Base-by-base conservation (phyloP, 2,113 vertebrate genomes). In the Alexandromys fortis region DNA sequence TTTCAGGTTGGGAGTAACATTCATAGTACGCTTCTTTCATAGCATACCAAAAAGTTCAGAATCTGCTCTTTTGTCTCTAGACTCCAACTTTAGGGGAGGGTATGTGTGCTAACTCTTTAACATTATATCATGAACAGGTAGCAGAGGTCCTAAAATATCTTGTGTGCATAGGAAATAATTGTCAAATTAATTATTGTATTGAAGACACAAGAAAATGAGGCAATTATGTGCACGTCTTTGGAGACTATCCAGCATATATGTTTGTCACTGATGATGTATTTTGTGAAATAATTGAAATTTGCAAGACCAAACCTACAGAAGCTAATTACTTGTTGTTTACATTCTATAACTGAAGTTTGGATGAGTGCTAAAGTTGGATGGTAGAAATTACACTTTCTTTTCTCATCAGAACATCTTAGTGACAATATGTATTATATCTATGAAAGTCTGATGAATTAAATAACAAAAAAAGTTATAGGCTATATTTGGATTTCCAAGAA, bases 351-450 rank as follows among this genome's bases (percentile, higher is more conserved):
- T 86, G 42, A 22, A 58, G 0, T 76, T 93, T 75, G 52, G 9
- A 8, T 78, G 95, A 30, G 10, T 49, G 35, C 52, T n/a, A 88
- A 16, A 86, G 75, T 68, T 91, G 61, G 21, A 68, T 79, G n/a
- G 7, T 81, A 91, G 13, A 96, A 95, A 95, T 96, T 49, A 94
- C n/a, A 87, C 24, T 95, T 93, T 93, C 93, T 95, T 75, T 55
- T 17, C 52, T 76, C 92, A 87, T 4, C 42, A 93, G 38, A 94
- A 78, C 77, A n/a, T 63, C 35, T 86, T 92, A 68, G 47, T 92
- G 73, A 92, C 17, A 89, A 14, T 28, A 86, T 3, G 30, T 90
- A 72, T 93, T 89, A 91, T 19, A 93, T 86, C 33, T 77, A 5
- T 58, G 28, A 75, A 78, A 89, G 5, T 91, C 49, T 91, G 28